Percentiles rank a stretch among this genome's conserved stretches.
phyloP scores from a whole-genome alignment of 2,888 invertebrate species.

The Campoplex nolae region DNA sequence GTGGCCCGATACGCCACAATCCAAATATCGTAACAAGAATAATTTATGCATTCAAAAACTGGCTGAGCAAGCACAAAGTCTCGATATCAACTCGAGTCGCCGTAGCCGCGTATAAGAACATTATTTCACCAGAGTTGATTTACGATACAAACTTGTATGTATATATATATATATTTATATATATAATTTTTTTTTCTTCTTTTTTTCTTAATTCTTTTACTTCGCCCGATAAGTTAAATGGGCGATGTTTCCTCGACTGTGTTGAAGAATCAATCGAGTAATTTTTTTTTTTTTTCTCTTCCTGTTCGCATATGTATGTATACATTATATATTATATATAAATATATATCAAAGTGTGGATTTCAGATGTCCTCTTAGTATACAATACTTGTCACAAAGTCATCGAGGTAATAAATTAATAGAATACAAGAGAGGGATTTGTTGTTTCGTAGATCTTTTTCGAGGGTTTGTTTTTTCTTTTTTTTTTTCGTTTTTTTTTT shows the following conservation, averaged over 20 bases:
- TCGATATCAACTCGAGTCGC: conserved; percentile 71
- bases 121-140: conserved; percentile 60
- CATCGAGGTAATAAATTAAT: conserved; percentile 67
- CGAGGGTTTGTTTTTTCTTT: background rate
- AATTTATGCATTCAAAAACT: conserved; percentile 64
- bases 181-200: conserved; percentile 22
- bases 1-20: conserved; percentile 59
- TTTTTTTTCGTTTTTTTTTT: too few relatives aligned
- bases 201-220: conserved; percentile 40
- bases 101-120: conserved; percentile 66
- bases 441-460: conserved; percentile 21
- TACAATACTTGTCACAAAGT: conserved; percentile 65
- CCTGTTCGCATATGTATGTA: background rate
- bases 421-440: conserved; percentile 36
- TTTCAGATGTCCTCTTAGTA: conserved; percentile 57
- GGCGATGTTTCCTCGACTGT: conserved; percentile 51
- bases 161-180: too few relatives aligned
- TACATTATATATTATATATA: background rate
- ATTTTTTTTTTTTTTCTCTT: conserved; percentile 2
- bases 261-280: conserved; percentile 65
- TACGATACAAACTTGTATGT: conserved; percentile 49
- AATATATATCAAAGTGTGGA: conserved; percentile 54
- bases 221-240: conserved; percentile 65
- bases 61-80: conserved; percentile 71
- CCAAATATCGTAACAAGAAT: conserved; percentile 67